Evolutionary conservation across 1,140 invertebrate species (phyloP), one percentile per base, ranked within the genome.

Genomic region (Mesaphorura yosii): DNA sequence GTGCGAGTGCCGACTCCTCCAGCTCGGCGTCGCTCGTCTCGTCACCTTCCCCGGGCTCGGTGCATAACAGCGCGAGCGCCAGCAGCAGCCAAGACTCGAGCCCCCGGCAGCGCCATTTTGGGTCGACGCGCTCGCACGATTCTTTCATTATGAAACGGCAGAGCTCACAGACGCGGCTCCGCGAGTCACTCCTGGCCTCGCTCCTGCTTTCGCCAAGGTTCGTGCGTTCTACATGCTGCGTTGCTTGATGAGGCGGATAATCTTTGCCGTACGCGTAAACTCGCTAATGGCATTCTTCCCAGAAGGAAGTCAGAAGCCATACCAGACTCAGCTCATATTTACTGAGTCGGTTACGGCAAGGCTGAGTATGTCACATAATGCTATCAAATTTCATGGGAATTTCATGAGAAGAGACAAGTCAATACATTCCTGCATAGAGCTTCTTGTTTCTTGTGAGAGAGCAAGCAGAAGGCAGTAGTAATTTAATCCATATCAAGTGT

Each of bases 131-230:
- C 31, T 51, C 50, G 53, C 60, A 62, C 26, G 60, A 62, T 41
- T 62, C 60, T 28, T 58, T 58, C 48, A 56, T 58, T 41, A 48
- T 61, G n/a, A 62, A 62, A 45, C 48, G 60, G 49, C 60, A 62
- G 44, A 59, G 56, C 34, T 62, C 60, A 20, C 60, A 62, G 38
- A 62, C 29, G 19, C 41, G 60, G 49, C 51, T 62, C 1, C 49
- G 60, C 48, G 60, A 62, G 29, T 41, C 45, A 17, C 57, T 62
- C 22, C 51, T 62, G 26, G 28, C 60, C 3, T 58, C 56, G 12
- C 51, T 62, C 20, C 53, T 55, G 41, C 54, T 59, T 41, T 62
- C 60, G 31, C 60, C 60, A 52, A 62, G 60, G 60, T 62, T 56
- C 31, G 46, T 34, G n/a, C n/a, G 25, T 46, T 25, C 44, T 7